Conservation (phyloP, 1,140 invertebrate species). For the Heterodera carotae region DNA sequence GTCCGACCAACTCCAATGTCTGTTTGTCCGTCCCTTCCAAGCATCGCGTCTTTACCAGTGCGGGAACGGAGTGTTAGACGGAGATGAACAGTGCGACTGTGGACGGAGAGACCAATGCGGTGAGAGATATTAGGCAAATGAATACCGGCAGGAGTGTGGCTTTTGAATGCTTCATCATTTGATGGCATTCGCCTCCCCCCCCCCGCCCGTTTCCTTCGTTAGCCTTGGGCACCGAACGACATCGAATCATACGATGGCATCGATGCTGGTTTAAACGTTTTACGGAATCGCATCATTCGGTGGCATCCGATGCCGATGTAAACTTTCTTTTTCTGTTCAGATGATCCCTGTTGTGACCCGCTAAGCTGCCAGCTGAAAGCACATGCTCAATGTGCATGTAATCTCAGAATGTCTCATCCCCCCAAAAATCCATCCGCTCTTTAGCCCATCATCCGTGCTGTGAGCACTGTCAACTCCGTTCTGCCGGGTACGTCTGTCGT, state of each 20-base stretch:
- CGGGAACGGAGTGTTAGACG: conserved; percentile 63
- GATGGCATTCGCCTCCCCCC: too few relatives aligned
- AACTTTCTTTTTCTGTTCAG: neutral
- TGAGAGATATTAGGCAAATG: too few relatives aligned
- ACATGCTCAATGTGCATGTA: conserved; percentile 61
- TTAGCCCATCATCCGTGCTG: conserved; percentile 60
- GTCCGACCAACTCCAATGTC: conserved; percentile 58
- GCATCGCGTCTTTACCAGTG: conserved; percentile 58
- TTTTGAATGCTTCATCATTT: too few relatives aligned
- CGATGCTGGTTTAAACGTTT: too few relatives aligned
- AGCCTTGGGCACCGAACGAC: too few relatives aligned
- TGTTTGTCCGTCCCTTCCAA: conserved; percentile 61
- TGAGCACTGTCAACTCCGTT: conserved; percentile 56
- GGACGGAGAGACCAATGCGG: conserved; percentile 60
- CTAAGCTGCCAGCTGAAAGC: conserved; percentile 61
- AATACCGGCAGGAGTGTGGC: too few relatives aligned
- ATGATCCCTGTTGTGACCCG: conserved; percentile 64
- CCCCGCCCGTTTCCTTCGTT: too few relatives aligned
- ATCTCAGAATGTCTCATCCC: neutral
- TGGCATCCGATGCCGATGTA: too few relatives aligned
- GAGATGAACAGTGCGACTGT: conserved; percentile 62
- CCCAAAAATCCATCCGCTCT: neutral
- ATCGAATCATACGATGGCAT: too few relatives aligned
- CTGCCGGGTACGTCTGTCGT: conserved; percentile 57
- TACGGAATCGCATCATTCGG: too few relatives aligned